These are phyloP conservation scores for Limenitis camilla DNA, from an alignment of 2,888 invertebrate species.

Conservation along the genomic window DNA sequence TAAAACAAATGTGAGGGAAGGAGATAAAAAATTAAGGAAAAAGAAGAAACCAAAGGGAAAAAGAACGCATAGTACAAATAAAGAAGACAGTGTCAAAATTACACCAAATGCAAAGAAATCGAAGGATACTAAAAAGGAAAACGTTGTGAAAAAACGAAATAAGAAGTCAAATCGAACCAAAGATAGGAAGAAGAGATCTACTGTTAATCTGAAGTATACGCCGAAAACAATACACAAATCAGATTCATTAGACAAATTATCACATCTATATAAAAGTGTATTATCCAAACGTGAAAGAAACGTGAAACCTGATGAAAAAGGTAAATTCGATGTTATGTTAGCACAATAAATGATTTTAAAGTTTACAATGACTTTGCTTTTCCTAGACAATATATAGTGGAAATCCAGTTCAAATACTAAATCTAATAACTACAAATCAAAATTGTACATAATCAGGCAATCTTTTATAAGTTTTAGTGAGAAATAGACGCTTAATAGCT, in stretches of 20 bases:
- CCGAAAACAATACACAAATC: neutral
- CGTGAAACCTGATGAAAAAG: slow-evolving; percentile 7
- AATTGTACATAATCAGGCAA: neutral
- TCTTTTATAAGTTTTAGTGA: slow-evolving; percentile 18
- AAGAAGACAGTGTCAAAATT: neutral
- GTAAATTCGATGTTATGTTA: slow-evolving; percentile 13
- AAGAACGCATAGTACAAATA: neutral
- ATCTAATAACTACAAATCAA: neutral
- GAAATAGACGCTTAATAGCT: slow-evolving; percentile 49
- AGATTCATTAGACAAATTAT: neutral
- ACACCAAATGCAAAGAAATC: neutral
- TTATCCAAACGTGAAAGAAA: neutral
- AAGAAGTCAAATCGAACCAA: neutral
- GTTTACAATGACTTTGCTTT: slow-evolving; percentile 20
- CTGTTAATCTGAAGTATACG: slow-evolving; percentile 4
- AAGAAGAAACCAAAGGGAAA: neutral
- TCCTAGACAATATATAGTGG: neutral
- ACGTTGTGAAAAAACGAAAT: neutral
- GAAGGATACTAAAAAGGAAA: neutral
- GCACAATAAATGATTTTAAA: slow-evolving; percentile 17
- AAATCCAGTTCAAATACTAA: neutral
- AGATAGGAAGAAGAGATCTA: neutral
- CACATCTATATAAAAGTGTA: neutral
- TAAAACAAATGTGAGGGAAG: neutral
- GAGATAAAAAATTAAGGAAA: neutral